Percentiles rank a stretch among this genome's conserved stretches.
Conservation (phyloP, 2,888 invertebrate genomes). For the Osmoderma eremita region DNA sequence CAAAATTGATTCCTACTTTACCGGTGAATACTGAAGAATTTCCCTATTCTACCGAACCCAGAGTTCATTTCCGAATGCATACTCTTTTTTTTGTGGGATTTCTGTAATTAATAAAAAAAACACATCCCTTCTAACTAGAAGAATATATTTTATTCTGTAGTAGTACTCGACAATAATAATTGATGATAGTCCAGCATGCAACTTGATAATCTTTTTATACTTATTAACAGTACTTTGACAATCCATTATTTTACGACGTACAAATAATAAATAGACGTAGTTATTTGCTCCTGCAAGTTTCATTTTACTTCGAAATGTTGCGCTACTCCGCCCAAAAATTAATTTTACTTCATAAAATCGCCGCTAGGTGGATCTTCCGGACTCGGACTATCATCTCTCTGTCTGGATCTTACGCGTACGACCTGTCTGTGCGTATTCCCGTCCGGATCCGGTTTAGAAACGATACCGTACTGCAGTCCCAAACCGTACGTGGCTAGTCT, state of each 20-base stretch:
- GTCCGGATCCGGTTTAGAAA: constrained; percentile 61
- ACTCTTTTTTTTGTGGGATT: too few species aligned
- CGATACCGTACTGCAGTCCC: constrained; percentile 64
- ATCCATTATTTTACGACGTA: not conserved
- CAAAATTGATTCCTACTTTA: too few species aligned
- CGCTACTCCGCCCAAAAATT: not conserved
- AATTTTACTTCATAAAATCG: constrained; percentile 41
- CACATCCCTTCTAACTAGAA: constrained; percentile 28
- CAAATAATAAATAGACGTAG: not conserved
- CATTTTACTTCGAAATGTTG: not conserved
- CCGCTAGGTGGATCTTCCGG: constrained; percentile 69
- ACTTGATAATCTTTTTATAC: constrained; percentile 1
- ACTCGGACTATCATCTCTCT: constrained; percentile 75
- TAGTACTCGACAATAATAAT: constrained; percentile 14
- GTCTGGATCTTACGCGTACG: constrained; percentile 72
- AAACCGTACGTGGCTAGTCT: constrained; percentile 69
- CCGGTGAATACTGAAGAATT: too few species aligned
- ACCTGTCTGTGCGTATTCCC: constrained; percentile 69
- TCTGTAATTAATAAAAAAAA: constrained; percentile 6
- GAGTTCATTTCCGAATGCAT: too few species aligned
- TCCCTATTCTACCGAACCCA: too few species aligned
- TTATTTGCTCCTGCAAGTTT: not conserved
- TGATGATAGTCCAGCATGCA: constrained; percentile 28
- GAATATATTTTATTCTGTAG: constrained; percentile 26
- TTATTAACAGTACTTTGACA: not conserved